Evolutionary conservation across 1,140 invertebrate species (phyloP).

Genomic region (Parapsyche elsis): DNA sequence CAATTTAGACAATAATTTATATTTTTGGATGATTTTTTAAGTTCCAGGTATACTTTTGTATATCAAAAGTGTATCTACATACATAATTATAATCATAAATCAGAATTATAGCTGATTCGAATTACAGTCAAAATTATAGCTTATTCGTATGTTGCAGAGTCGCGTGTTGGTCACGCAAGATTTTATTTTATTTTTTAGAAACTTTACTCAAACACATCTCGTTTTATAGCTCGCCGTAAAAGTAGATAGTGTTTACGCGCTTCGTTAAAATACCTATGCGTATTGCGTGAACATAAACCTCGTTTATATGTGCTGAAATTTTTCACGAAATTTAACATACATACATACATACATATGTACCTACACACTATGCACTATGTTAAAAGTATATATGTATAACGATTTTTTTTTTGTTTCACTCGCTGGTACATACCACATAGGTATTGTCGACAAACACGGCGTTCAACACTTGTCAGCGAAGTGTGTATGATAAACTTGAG

Average conservation of each 20-base stretch:
- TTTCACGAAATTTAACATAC: too few relatives aligned
- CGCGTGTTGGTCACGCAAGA: too few relatives aligned
- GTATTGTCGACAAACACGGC: not conserved
- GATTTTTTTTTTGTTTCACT: too few relatives aligned
- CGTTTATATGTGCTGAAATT: not conserved
- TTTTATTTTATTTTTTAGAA: not conserved
- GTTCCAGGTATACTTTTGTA: too few relatives aligned
- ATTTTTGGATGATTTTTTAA: too few relatives aligned
- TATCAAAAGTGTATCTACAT: too few relatives aligned
- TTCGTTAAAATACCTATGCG: constrained; percentile 1
- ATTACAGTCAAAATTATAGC: too few relatives aligned
- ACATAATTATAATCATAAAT: too few relatives aligned
- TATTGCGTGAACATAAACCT: not conserved
- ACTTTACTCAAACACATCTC: not conserved
- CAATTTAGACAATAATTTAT: too few relatives aligned
- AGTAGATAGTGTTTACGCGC: not conserved
- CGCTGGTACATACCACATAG: not conserved
- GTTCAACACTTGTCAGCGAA: constrained; percentile 19
- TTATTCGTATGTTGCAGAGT: too few relatives aligned
- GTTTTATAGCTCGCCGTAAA: constrained; percentile 35
- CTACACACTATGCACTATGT: not conserved
- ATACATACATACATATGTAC: not conserved
- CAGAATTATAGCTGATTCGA: too few relatives aligned
- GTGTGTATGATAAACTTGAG: constrained; percentile 22
- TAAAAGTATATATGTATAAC: not conserved